phyloP scores from a whole-genome alignment of 1,140 invertebrate genomes.

The Diploscapter pachys region DNA sequence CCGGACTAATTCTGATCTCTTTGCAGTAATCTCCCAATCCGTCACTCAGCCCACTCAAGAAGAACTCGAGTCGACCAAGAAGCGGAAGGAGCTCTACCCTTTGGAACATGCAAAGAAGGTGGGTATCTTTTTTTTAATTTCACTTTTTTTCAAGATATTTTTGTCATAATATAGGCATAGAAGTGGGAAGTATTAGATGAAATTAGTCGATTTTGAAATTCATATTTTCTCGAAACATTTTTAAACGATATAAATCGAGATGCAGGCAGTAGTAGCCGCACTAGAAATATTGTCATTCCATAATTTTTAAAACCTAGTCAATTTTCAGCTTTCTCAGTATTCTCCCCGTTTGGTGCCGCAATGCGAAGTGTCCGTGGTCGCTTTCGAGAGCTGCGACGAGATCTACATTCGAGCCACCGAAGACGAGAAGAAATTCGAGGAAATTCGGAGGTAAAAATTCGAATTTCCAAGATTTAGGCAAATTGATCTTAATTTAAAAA shows the following conservation, averaged over 20 bases:
- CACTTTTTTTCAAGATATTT: neutral
- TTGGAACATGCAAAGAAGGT: constrained; percentile 24
- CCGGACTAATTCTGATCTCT: too few relatives aligned
- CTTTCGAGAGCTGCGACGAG: constrained; percentile 1
- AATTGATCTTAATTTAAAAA: neutral
- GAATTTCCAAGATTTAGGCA: neutral
- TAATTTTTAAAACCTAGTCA: neutral
- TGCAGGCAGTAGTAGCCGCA: neutral
- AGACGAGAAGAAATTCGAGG: constrained; percentile 26
- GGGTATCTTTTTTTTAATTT: neutral
- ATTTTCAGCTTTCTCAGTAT: constrained; percentile 20
- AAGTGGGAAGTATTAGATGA: too few relatives aligned
- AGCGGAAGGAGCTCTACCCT: constrained; percentile 24
- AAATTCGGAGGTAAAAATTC: constrained; percentile 7
- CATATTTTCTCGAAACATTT: constrained; percentile 3
- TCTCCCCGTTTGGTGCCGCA: constrained; percentile 1
- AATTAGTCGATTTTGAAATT: neutral
- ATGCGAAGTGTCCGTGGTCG: constrained; percentile 22
- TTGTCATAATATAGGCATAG: neutral
- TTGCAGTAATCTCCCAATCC: constrained; percentile 26
- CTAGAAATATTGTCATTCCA: neutral
- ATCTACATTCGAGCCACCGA: constrained; percentile 24
- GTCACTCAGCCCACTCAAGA: constrained; percentile 9
- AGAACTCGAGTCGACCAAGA: constrained; percentile 20
- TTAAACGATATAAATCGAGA: neutral